These are phyloP conservation scores for Vulpes vulpes DNA, from an alignment of 2,113 vertebrate genomes.

Conservation along the genomic window DNA sequence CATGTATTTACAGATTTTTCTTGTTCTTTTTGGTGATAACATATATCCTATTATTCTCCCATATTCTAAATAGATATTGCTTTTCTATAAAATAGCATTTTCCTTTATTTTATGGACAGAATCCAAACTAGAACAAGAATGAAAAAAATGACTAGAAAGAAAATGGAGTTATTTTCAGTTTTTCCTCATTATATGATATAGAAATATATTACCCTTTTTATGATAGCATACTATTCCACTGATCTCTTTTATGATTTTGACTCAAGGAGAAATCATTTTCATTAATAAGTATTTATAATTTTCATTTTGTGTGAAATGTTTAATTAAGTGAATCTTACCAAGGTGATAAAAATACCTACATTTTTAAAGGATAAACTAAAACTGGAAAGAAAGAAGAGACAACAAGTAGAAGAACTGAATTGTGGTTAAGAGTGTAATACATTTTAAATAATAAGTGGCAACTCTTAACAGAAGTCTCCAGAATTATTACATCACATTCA, in stretches of 20 bases:
- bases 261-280: neutral
- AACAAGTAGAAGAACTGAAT: neutral
- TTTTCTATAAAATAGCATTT: neutral
- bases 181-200: neutral
- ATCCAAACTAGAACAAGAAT: neutral
- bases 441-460: neutral
- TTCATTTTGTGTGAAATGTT: slow-evolving; percentile 11
- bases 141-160: neutral
- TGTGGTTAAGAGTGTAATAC: neutral
- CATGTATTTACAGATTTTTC: neutral
- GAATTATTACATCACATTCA: neutral
- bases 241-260: neutral
- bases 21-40: neutral
- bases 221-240: neutral
- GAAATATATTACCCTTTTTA: neutral
- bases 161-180: neutral
- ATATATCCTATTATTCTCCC: neutral
- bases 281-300: slow-evolving; percentile 21
- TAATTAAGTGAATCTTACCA: neutral
- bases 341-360: neutral
- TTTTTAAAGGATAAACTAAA: neutral
- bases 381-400: neutral
- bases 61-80: neutral
- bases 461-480: neutral
- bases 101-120: neutral